Evolutionary conservation across 2,888 invertebrate species (phyloP), one percentile per base, ranked within the genome.

Genomic region (Abrostola triplasia): DNA sequence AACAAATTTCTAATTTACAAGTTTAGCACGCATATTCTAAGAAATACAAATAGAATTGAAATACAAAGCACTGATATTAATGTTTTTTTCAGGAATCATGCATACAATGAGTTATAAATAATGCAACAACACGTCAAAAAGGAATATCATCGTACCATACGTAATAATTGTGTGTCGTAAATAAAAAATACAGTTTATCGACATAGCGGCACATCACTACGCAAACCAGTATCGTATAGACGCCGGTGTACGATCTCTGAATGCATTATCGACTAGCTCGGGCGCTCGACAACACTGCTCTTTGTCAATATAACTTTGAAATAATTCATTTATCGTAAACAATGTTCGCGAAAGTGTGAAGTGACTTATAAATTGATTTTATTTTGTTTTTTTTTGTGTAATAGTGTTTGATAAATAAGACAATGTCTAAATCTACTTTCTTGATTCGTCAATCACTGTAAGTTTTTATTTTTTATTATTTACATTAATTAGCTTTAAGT

Each of bases 241-340:
- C 72, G 79, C 77, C 82, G 80, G 78, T 79, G 80, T 77, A 77
- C 81, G 79, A 79, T 73, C 73, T 77, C 77, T 81, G 83, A 79
- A 85, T 84, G 85, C 84, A 89, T 86, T 90, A 89, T 83, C 80
- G 83, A 82, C 74, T 81, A 73, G 81, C 67, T 74, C 82, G 81
- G 67, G 79, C 80, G 73, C 58, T 70, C 74, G 79, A 60, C 70
- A 67, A 73, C 80, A 81, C 77, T 79, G 77, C 78, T 49, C 59
- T 65, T 73, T 66, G 64, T 59, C 48, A 73, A 75, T 69, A 69
- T 72, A 62, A 65, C 11, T 44, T 52, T 24, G 10, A 61, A 64
- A 71, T 69, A 40, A 59, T 58, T 59, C 56, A 70, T 61, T 62
- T 64, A 63, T 73, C 55, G 66, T 59, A 35, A 62, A 60, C 66